Percentiles rank a stretch among this genome's conserved stretches.
Conservation (phyloP, 2,113 vertebrate genomes). For the Notiomystis cincta region DNA sequence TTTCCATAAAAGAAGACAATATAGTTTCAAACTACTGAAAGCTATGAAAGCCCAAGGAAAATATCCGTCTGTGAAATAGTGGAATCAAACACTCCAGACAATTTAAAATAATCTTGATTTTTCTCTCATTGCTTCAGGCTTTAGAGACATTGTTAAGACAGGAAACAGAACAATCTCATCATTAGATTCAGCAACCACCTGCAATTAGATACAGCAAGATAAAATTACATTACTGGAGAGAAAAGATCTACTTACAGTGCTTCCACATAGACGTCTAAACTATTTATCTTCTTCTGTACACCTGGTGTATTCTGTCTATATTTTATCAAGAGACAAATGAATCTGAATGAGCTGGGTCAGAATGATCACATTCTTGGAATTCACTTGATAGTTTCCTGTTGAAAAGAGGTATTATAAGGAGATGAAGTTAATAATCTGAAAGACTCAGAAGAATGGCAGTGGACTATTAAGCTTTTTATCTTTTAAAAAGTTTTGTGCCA, state of each 20-base stretch:
- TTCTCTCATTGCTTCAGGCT: background rate
- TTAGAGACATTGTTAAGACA: background rate
- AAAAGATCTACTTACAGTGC: slow-evolving; percentile 34
- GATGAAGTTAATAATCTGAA: background rate
- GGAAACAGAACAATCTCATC: slow-evolving; percentile 7
- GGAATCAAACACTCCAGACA: background rate
- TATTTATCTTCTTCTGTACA: slow-evolving; percentile 23
- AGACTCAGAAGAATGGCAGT: background rate
- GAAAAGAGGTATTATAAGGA: slow-evolving; percentile 16
- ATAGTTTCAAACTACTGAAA: background rate
- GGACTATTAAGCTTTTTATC: background rate
- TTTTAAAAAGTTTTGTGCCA: background rate
- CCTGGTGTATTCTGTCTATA: background rate
- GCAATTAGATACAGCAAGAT: slow-evolving; percentile 46
- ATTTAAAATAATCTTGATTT: background rate
- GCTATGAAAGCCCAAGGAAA: background rate
- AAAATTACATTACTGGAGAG: slow-evolving; percentile 51
- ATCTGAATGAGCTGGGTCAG: background rate
- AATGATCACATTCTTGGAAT: background rate
- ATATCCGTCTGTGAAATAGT: background rate
- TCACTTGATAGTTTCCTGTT: slow-evolving; percentile 30
- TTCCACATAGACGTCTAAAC: slow-evolving; percentile 15
- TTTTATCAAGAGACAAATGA: background rate
- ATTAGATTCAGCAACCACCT: background rate
- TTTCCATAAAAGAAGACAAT: background rate